Percentiles rank a stretch among this genome's conserved stretches.
Conservation (phyloP, 1,140 invertebrate species). For the Sarcophaga bullata region DNA sequence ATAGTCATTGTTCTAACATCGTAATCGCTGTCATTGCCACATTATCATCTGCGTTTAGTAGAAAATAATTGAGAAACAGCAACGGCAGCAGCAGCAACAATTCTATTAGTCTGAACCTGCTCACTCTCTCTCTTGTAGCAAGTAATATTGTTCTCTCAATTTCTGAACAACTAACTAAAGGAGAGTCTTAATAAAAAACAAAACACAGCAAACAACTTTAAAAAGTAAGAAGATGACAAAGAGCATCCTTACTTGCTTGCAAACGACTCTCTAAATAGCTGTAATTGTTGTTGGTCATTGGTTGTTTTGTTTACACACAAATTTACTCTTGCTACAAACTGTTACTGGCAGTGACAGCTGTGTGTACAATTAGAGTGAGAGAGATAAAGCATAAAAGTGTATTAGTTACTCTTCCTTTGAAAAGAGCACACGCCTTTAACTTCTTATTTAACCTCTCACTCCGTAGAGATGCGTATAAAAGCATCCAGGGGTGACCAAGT, state of each 20-base stretch:
- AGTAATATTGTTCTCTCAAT: conserved; percentile 45
- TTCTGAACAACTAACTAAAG: neutral
- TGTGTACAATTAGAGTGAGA: too few species aligned
- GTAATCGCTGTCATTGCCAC: conserved; percentile 62
- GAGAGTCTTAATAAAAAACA: neutral
- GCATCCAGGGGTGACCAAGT: conserved; percentile 53
- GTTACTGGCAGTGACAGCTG: too few species aligned
- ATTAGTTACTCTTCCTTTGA: conserved; percentile 50
- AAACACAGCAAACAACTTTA: neutral
- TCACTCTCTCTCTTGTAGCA: too few species aligned
- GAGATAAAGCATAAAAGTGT: too few species aligned
- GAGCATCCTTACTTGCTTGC: neutral
- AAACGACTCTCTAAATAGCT: conserved; percentile 1
- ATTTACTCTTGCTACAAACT: too few species aligned
- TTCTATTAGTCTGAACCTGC: neutral
- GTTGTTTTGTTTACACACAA: conserved; percentile 30
- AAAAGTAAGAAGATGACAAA: neutral
- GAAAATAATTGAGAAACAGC: conserved; percentile 44
- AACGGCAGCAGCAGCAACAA: neutral
- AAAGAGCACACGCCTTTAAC: conserved; percentile 42
- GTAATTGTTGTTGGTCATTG: conserved; percentile 50
- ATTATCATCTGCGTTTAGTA: conserved; percentile 53
- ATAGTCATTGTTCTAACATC: conserved; percentile 57
- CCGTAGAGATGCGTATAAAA: conserved; percentile 52
- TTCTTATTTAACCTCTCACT: conserved; percentile 35